These are phyloP conservation scores for Macquaria australasica DNA, from an alignment of 2,113 vertebrate genomes.

Conservation along the genomic window DNA sequence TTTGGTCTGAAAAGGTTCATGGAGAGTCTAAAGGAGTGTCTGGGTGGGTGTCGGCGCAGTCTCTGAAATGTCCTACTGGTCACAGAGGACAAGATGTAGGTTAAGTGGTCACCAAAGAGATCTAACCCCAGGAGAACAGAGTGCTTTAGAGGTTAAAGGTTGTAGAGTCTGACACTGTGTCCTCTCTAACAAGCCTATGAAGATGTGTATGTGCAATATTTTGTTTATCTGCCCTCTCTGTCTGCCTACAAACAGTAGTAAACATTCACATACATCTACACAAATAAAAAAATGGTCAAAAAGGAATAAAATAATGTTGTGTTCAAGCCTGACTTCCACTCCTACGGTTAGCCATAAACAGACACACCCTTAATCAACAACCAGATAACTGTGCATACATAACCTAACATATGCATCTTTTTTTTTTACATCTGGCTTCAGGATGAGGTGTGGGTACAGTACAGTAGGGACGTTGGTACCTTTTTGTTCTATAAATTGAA, in stretches of 20 bases:
- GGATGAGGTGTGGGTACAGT: not conserved
- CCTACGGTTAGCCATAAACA: not conserved
- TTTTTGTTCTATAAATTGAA: slow-evolving; percentile 10
- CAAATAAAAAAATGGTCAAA: not conserved
- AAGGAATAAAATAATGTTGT: not conserved
- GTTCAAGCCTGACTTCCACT: not conserved
- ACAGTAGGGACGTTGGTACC: not conserved
- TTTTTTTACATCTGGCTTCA: not conserved
- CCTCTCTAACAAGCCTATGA: not conserved
- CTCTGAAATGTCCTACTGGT: slow-evolving; percentile 38
- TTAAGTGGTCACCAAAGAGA: slow-evolving; percentile 48
- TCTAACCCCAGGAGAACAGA: slow-evolving; percentile 33
- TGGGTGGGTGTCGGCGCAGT: slow-evolving; percentile 10
- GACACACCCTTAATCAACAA: too few species aligned
- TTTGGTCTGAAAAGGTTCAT: not conserved
- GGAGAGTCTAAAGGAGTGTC: not conserved
- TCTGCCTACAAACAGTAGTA: not conserved
- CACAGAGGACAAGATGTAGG: slow-evolving; percentile 47
- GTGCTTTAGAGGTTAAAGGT: slow-evolving; percentile 44
- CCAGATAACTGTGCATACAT: not conserved
- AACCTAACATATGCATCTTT: not conserved
- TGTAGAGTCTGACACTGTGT: not conserved
- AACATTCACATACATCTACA: not conserved
- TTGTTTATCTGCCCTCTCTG: not conserved
- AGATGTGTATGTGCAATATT: not conserved